A percentile compares a stretch with the other conserved stretches of the same genome.
Conservation (phyloP, 2,113 vertebrate species). For the Prunella himalayana region DNA sequence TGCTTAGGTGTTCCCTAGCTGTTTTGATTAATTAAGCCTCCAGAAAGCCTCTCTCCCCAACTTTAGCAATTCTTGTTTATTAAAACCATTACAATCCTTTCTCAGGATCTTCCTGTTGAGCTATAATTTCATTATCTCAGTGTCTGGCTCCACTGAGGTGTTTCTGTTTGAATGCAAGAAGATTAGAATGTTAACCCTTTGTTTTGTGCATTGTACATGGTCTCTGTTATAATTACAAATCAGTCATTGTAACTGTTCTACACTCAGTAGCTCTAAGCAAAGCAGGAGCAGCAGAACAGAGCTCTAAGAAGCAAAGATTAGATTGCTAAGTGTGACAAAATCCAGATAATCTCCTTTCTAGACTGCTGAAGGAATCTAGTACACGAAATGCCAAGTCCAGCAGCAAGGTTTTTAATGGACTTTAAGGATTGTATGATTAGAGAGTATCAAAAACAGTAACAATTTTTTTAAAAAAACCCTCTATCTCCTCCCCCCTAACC, state of each 20-base stretch:
- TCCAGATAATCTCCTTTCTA: conserved; percentile 9
- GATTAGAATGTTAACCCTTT: conserved; percentile 41
- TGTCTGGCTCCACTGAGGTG: conserved; percentile 9
- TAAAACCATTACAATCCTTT: conserved; percentile 8
- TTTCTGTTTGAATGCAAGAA: conserved; percentile 15
- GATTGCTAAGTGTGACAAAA: background rate
- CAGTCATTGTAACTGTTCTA: background rate
- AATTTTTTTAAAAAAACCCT: background rate
- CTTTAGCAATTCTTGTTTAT: conserved; percentile 13
- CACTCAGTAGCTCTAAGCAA: background rate
- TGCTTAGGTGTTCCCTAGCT: conserved; percentile 22
- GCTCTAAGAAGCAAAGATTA: background rate
- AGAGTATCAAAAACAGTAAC: background rate
- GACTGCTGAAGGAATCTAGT: background rate
- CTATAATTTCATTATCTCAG: conserved; percentile 49
- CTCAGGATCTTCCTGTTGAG: conserved; percentile 25
- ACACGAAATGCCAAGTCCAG: background rate
- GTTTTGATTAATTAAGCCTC: conserved; percentile 35
- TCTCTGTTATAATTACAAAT: background rate
- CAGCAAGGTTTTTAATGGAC: background rate
- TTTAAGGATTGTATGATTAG: background rate
- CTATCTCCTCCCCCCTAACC: rapidly evolving
- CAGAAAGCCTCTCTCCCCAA: background rate
- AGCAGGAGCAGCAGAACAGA: background rate
- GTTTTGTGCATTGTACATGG: background rate